Evolutionary conservation across 2,888 invertebrate genomes (phyloP), one percentile per base, ranked within the genome.

Genomic region (Diarsia rubi): DNA sequence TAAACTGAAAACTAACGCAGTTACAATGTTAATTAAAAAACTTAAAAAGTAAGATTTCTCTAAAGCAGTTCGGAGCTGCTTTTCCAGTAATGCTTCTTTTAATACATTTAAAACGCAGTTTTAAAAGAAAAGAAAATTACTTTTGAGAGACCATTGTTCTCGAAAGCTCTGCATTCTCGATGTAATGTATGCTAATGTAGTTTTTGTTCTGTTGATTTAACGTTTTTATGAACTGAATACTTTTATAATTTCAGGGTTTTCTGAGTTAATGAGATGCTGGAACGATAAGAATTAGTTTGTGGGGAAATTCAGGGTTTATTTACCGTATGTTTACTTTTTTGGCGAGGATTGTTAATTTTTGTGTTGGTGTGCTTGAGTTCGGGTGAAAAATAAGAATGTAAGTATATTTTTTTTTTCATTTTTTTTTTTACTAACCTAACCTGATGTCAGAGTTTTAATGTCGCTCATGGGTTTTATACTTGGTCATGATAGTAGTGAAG

Each of bases 171-270:
- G 86, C 82, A 83, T 79, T 73, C 84, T 75, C 79, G 74, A 76
- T 73, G 73, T 83, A 81, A 82, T 86, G 74, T 82, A 88, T 89
- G 87, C 74, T 81, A 89, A 89, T 88, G 81, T 72, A 80, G 83
- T 85, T 86, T 84, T 82, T 84, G 75, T 81, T 84, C 79, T 81
- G 87, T 89, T 89, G 85, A 88, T 88, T 89, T 85, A 87, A 85
- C 62, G 81, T 86, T 88, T 88, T 89, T 85, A 88, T 88, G 84
- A 88, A 84, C 85, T 80, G 73, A 78, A 71, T 80, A 82, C 75
- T 83, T 88, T 85, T 80, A 87, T 89, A 88, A 85, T 88, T 88
- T 88, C 83, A 86, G 82, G 79, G 80, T 87, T 81, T 84, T 84
- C 75, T 85, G 80, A 81, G 73, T 85, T 88, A 89, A 89, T 86